phyloP scores from a whole-genome alignment of 2,113 vertebrate genomes.

The Rhabdornis inornatus region DNA sequence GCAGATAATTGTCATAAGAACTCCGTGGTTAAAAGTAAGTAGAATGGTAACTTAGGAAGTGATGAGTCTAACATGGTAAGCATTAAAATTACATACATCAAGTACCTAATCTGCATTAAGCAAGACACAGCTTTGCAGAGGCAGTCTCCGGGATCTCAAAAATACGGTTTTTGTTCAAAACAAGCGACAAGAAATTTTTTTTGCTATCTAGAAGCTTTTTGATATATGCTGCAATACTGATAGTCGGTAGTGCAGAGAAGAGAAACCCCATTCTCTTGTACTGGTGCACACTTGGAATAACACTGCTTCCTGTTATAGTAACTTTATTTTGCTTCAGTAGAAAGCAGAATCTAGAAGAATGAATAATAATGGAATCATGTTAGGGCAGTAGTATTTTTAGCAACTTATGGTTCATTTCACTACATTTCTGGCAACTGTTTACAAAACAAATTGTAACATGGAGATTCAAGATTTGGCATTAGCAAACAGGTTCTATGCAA shows the following conservation, averaged over 20 bases:
- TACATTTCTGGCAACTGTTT: neutral
- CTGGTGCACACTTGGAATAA: neutral
- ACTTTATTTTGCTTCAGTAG: neutral
- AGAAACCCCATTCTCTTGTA: neutral
- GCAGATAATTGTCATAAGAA: neutral
- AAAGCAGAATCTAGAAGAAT: neutral
- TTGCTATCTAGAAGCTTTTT: neutral
- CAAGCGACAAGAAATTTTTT: neutral
- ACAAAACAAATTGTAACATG: accelerated
- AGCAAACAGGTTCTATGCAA: neutral
- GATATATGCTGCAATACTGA: neutral
- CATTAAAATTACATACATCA: neutral
- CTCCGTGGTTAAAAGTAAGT: neutral
- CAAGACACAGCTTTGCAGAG: neutral
- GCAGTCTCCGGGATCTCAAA: neutral
- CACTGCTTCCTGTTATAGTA: neutral
- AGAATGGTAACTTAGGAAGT: neutral
- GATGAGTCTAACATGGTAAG: accelerated
- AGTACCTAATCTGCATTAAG: neutral
- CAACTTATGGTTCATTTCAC: neutral
- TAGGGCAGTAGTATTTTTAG: neutral
- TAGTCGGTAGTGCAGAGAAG: neutral
- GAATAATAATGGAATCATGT: neutral
- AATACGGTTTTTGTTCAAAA: neutral
- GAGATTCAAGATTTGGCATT: neutral